Conservation (phyloP, 2,888 invertebrate species). For the Hypsopygia costalis region DNA sequence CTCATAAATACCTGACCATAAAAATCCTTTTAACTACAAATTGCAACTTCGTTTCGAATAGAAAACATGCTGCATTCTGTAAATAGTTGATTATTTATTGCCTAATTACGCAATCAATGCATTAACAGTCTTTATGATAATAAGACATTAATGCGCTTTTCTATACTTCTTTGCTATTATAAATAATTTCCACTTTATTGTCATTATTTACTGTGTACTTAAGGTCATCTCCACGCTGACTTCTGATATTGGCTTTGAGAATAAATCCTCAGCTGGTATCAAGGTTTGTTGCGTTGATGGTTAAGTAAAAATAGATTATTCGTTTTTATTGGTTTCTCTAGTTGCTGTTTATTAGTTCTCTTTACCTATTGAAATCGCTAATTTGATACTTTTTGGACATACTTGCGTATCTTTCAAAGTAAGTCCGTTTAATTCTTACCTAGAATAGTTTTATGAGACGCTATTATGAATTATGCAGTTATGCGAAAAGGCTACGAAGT, state of each 20-base stretch:
- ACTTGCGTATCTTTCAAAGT: conserved; percentile 6
- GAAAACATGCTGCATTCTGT: neutral
- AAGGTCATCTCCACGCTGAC: conserved; percentile 37
- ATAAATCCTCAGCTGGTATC: conserved; percentile 32
- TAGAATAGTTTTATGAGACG: conserved; percentile 35
- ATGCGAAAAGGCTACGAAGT: conserved; percentile 58
- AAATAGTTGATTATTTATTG: conserved; percentile 11
- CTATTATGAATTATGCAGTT: conserved; percentile 61
- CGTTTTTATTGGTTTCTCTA: neutral
- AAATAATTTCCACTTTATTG: no score
- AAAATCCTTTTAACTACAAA: neutral
- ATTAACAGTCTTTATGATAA: conserved; percentile 8
- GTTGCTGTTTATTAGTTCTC: neutral
- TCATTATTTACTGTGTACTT: neutral
- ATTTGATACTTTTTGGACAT: no score
- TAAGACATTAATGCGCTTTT: conserved; percentile 3
- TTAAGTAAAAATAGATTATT: conserved; percentile 25
- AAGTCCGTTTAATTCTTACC: conserved; percentile 42
- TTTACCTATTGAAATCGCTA: no score
- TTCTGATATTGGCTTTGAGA: conserved; percentile 37
- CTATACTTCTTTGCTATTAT: no score
- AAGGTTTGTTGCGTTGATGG: conserved; percentile 33
- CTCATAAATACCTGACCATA: neutral
- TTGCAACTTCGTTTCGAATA: neutral
- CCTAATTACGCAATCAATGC: neutral